Conservation (phyloP, 2,797 vertebrate species). For the Sphenodon punctatus region DNA sequence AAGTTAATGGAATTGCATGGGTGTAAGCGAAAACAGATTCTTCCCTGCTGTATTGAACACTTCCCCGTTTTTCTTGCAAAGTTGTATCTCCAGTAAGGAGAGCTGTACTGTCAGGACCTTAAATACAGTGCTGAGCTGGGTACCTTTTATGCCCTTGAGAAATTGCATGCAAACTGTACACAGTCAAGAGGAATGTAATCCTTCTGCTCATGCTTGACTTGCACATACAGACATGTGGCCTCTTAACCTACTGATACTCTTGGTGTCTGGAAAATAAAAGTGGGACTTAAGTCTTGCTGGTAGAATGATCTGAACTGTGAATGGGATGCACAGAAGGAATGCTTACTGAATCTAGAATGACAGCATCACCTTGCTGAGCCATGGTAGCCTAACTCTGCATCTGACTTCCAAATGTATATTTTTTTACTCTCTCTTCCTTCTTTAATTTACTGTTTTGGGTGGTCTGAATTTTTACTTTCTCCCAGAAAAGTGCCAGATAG, state of each 20-base stretch:
- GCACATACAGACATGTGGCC: neutral
- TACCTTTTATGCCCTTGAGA: accelerated
- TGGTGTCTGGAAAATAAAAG: neutral
- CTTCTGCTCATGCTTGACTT: accelerated
- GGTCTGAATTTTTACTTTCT: neutral
- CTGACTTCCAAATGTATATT: neutral
- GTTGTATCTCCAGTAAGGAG: accelerated
- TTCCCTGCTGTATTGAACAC: neutral
- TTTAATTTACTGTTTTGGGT: accelerated
- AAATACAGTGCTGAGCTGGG: accelerated
- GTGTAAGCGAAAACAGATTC: accelerated
- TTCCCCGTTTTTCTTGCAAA: accelerated
- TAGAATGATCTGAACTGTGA: accelerated
- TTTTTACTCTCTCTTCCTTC: neutral
- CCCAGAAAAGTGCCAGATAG: neutral
- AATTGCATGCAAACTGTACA: accelerated
- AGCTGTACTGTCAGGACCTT: accelerated
- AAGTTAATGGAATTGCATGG: accelerated
- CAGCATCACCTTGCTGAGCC: accelerated
- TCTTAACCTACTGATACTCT: accelerated
- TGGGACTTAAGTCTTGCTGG: accelerated
- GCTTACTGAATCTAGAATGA: accelerated
- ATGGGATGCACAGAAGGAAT: neutral
- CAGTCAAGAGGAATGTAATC: neutral
- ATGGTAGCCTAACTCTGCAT: neutral